Conservation (phyloP, 2,797 vertebrate genomes). For the Discoglossus pictus region DNA sequence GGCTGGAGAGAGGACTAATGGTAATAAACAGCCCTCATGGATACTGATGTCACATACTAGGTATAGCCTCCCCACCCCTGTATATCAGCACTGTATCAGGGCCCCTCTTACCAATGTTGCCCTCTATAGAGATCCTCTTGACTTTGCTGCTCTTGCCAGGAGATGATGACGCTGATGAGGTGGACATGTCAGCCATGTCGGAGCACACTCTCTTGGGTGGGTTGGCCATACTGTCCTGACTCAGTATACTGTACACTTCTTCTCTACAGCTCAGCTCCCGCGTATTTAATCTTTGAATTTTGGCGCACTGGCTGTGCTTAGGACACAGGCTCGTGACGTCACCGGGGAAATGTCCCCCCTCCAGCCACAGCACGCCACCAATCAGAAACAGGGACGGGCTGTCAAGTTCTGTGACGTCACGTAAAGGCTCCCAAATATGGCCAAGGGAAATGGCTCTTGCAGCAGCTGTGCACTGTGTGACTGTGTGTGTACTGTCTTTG, state of each 20-base stretch:
- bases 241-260: neutral
- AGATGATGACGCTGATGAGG: constrained; percentile 54
- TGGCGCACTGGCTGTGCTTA: neutral
- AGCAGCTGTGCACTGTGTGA: too few relatives aligned
- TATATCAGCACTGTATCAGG: too few relatives aligned
- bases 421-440: too few relatives aligned
- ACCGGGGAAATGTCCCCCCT: neutral
- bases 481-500: too few relatives aligned
- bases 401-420: too few relatives aligned
- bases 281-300: constrained; percentile 8
- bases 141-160: constrained; percentile 54
- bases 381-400: too few relatives aligned
- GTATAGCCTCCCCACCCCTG: too few relatives aligned
- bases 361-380: too few relatives aligned
- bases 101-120: constrained; percentile 86
- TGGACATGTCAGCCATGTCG: constrained; percentile 13
- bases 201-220: constrained; percentile 75
- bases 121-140: constrained; percentile 84
- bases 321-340: neutral
- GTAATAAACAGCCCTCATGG: too few relatives aligned
- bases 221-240: constrained; percentile 67
- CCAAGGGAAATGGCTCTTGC: too few relatives aligned
- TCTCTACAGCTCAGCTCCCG: constrained; percentile 21
- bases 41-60: too few relatives aligned
- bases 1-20: too few relatives aligned